phyloP scores from a whole-genome alignment of 1,140 invertebrate species.

The Argopecten irradians region DNA sequence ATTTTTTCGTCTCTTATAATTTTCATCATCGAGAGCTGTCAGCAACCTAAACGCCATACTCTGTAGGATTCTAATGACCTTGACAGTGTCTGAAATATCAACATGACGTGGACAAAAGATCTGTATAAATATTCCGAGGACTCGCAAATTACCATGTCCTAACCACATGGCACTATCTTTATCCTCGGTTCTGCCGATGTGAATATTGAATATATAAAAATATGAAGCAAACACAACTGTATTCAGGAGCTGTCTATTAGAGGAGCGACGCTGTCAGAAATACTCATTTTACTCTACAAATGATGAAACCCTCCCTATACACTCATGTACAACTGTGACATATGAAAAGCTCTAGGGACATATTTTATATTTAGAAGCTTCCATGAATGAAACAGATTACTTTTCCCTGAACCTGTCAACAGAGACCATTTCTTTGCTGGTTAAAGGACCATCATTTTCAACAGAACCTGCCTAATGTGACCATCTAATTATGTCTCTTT shows the following conservation, averaged over 20 bases:
- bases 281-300: neutral
- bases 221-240: neutral
- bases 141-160: neutral
- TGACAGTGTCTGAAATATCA: neutral
- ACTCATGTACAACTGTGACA: neutral
- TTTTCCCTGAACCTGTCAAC: neutral
- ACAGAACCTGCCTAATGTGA: neutral
- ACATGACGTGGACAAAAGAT: conserved; percentile 21
- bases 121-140: neutral
- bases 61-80: neutral
- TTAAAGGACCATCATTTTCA: neutral
- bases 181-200: neutral
- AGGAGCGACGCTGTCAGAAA: neutral
- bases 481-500: too few species aligned
- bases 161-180: neutral
- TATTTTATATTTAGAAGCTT: too few species aligned
- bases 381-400: too few species aligned
- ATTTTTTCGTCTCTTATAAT: neutral
- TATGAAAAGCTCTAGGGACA: too few species aligned
- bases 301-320: neutral
- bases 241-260: neutral
- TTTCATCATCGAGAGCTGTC: conserved; percentile 14
- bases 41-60: neutral
- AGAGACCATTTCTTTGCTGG: neutral
- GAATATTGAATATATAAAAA: conserved; percentile 24